These are phyloP conservation scores for Microplitis manilae DNA, from an alignment of 2,888 invertebrate genomes.

Conservation along the genomic window DNA sequence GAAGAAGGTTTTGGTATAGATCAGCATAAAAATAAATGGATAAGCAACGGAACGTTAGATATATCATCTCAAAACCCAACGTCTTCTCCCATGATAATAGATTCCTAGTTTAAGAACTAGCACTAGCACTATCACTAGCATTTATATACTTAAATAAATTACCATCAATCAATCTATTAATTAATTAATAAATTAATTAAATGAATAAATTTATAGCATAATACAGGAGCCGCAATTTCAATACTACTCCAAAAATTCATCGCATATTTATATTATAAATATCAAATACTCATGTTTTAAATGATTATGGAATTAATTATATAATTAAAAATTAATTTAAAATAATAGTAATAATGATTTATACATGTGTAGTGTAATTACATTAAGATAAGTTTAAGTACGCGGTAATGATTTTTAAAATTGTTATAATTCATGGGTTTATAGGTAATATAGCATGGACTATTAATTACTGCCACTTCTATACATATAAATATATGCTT, in stretches of 20 bases:
- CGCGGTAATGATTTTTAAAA: too few relatives aligned
- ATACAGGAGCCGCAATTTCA: slow-evolving; percentile 10
- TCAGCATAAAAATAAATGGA: slow-evolving; percentile 76
- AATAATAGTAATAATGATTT: neutral
- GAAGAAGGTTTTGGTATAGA: slow-evolving; percentile 79
- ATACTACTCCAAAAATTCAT: neutral
- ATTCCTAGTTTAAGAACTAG: neutral
- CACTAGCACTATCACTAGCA: neutral
- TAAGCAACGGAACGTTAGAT: slow-evolving; percentile 58
- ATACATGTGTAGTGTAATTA: neutral
- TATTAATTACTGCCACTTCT: neutral
- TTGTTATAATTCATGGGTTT: neutral
- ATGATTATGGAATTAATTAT: neutral
- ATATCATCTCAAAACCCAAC: slow-evolving; percentile 40
- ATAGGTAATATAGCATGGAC: neutral
- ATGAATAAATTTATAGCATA: slow-evolving; percentile 6
- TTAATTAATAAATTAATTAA: neutral
- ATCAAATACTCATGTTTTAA: neutral
- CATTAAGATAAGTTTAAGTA: neutral
- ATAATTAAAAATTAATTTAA: neutral
- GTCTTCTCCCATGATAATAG: neutral
- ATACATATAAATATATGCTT: neutral
- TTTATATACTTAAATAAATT: neutral
- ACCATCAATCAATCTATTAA: neutral
- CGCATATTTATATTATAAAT: neutral